Evolutionary conservation across 64 coral and sea anemone species (phyloP).

Genomic region (Stichodactyla mertensii): DNA sequence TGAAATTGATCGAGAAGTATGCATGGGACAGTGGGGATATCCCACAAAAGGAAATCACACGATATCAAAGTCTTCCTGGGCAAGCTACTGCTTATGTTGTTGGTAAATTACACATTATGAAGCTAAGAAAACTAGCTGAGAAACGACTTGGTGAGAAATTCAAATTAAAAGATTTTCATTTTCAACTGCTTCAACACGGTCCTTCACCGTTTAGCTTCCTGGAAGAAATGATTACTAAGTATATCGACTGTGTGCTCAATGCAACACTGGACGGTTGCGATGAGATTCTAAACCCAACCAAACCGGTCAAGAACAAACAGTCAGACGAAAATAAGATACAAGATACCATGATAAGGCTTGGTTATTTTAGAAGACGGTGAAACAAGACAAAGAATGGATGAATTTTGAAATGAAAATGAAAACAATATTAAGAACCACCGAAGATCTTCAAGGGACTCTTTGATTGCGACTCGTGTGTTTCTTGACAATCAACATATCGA

Average conservation of each 20-base stretch:
- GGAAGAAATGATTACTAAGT: slow-evolving; percentile 49
- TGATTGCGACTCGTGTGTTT: not conserved
- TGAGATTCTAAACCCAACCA: not conserved
- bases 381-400: not conserved
- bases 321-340: not conserved
- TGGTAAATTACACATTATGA: slow-evolving; percentile 57
- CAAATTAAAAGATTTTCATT: slow-evolving; percentile 80
- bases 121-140: slow-evolving; percentile 42
- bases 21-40: slow-evolving; percentile 62
- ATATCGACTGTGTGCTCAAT: slow-evolving; percentile 41
- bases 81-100: slow-evolving; percentile 83
- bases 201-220: slow-evolving; percentile 65
- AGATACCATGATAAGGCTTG: not conserved
- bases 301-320: not conserved
- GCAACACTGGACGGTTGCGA: not conserved
- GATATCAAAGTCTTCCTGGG: slow-evolving; percentile 82
- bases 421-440: not conserved
- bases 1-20: slow-evolving; percentile 21
- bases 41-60: slow-evolving; percentile 61
- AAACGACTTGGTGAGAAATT: slow-evolving; percentile 54
- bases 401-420: not conserved
- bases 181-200: slow-evolving; percentile 65
- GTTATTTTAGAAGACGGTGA: not conserved
- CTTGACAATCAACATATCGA: no score
- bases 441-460: not conserved